A percentile compares a stretch with the other conserved stretches of the same genome.
Evolutionary conservation across 2,888 invertebrate genomes (phyloP).

Genomic region (Leptura quadrifasciata): DNA sequence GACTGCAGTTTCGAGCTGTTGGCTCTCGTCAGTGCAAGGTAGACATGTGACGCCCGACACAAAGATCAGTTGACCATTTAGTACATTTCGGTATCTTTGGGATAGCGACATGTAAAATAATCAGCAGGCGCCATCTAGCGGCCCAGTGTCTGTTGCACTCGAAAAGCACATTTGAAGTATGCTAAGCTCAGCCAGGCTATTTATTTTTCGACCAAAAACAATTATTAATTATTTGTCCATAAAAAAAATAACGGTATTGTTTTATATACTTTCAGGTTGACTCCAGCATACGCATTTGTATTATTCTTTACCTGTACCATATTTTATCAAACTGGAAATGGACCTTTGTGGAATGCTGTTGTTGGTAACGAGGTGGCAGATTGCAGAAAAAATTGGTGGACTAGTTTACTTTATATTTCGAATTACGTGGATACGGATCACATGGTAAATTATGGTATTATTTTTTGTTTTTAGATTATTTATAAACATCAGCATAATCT

Average conservation of each 20-base stretch:
- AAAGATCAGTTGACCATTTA: too few relatives aligned
- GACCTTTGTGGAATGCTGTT: constrained; percentile 77
- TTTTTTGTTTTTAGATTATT: neutral
- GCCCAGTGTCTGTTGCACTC: too few relatives aligned
- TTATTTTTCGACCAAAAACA: too few relatives aligned
- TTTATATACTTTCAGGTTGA: constrained; percentile 61
- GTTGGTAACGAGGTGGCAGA: constrained; percentile 74
- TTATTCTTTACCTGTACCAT: constrained; percentile 77
- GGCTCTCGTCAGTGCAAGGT: too few relatives aligned
- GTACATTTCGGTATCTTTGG: too few relatives aligned
- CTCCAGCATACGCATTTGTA: constrained; percentile 76
- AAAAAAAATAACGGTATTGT: constrained; percentile 10
- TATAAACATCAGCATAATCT: neutral
- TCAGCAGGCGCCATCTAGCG: too few relatives aligned
- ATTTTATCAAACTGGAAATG: constrained; percentile 76
- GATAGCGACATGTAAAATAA: too few relatives aligned
- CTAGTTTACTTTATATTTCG: constrained; percentile 77
- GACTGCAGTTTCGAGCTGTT: too few relatives aligned
- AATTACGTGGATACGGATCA: constrained; percentile 77
- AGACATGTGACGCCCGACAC: too few relatives aligned
- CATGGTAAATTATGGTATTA: constrained; percentile 75
- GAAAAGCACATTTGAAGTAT: too few relatives aligned
- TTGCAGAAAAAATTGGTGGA: constrained; percentile 80
- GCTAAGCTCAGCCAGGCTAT: too few relatives aligned
- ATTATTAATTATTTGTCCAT: too few relatives aligned